These are phyloP conservation scores for Istiophorus platypterus DNA, from an alignment of 2,113 vertebrate genomes.

Conservation along the genomic window DNA sequence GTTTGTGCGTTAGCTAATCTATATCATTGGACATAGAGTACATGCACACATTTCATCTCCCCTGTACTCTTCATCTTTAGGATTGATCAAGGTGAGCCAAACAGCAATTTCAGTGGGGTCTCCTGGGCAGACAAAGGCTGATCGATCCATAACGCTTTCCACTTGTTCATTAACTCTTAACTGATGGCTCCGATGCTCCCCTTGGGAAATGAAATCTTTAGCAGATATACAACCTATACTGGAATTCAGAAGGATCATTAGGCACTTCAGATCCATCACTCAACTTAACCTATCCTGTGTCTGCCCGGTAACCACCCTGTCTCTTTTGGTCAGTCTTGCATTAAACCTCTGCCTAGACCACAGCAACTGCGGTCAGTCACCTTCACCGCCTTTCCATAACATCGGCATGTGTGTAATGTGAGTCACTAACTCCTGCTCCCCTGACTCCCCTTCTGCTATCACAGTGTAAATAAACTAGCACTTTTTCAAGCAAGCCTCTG, in stretches of 20 bases:
- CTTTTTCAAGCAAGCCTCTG: constrained; percentile 18
- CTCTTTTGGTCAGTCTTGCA: neutral
- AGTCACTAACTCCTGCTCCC: neutral
- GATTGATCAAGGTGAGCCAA: constrained; percentile 24
- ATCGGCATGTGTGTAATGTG: neutral
- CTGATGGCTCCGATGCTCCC: constrained; percentile 25
- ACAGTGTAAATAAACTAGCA: constrained; percentile 10
- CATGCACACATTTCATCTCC: neutral
- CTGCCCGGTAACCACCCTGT: neutral
- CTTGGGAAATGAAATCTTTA: constrained; percentile 46
- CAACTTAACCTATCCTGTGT: neutral
- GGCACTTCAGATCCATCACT: constrained; percentile 2
- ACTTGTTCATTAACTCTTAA: constrained; percentile 26
- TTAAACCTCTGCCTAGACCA: neutral
- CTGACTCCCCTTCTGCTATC: neutral
- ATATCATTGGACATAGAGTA: neutral
- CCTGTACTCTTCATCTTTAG: neutral
- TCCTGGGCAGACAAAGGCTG: neutral
- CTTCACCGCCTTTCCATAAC: neutral
- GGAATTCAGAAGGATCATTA: constrained; percentile 32
- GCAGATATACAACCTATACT: constrained; percentile 25
- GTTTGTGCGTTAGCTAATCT: neutral
- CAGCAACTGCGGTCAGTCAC: neutral
- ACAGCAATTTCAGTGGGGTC: neutral
- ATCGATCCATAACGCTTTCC: constrained; percentile 27